A percentile compares a stretch with the other conserved stretches of the same genome.
phyloP scores from a whole-genome alignment of 2,797 vertebrate genomes.

The Danionella dracula region DNA sequence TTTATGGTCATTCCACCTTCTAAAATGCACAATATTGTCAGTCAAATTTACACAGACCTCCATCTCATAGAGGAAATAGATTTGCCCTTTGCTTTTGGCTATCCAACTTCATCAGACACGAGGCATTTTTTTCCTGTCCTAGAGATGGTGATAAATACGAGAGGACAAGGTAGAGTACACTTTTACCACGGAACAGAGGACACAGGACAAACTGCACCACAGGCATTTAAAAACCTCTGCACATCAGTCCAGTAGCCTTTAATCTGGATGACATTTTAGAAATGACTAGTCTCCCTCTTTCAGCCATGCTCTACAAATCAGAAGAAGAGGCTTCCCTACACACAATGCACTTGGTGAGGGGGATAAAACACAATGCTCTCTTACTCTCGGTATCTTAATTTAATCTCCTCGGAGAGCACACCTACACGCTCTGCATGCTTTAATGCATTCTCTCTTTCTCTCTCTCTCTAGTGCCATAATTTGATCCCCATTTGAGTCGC shows the following conservation, averaged over 20 bases:
- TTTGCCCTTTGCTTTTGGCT: neutral
- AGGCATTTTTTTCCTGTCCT: neutral
- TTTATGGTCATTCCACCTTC: neutral
- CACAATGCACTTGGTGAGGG: slow-evolving; percentile 3
- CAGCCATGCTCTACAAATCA: slow-evolving; percentile 17
- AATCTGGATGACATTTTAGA: slow-evolving; percentile 54
- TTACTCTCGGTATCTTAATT: slow-evolving; percentile 65
- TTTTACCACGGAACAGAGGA: slow-evolving; percentile 43
- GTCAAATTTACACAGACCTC: neutral
- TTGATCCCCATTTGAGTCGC: slow-evolving; percentile 33
- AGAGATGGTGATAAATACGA: slow-evolving; percentile 23
- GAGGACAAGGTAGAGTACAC: slow-evolving; percentile 30
- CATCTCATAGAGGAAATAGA: neutral
- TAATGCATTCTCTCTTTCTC: neutral
- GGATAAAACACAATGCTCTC: slow-evolving; percentile 54
- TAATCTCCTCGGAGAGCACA: slow-evolving; percentile 63
- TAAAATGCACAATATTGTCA: neutral
- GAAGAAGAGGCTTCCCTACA: slow-evolving; percentile 20
- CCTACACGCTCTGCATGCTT: slow-evolving; percentile 29
- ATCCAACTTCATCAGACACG: neutral
- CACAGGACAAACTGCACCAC: slow-evolving; percentile 54
- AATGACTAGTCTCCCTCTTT: slow-evolving; percentile 22
- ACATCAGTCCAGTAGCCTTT: slow-evolving; percentile 49
- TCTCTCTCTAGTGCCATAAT: slow-evolving; percentile 8
- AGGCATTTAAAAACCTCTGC: slow-evolving; percentile 52